These are phyloP conservation scores for Phataginus tricuspis DNA, from an alignment of 2,797 vertebrate genomes.

Conservation along the genomic window DNA sequence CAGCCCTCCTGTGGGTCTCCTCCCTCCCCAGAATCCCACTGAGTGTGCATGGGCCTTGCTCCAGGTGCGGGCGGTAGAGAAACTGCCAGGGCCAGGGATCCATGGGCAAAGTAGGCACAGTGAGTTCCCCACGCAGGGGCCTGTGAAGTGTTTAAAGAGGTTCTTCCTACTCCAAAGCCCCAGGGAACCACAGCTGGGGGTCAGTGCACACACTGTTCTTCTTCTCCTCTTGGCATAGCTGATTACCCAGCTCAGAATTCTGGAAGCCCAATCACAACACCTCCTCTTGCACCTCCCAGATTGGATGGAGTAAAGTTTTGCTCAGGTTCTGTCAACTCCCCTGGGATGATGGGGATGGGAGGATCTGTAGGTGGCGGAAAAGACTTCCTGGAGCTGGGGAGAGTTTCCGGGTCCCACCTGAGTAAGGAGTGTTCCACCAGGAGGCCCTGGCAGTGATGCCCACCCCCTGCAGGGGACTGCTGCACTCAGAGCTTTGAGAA, in stretches of 20 bases:
- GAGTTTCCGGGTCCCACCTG: background rate
- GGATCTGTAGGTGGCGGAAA: background rate
- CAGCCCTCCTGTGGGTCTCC: background rate
- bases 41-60: background rate
- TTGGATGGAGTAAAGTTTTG: background rate
- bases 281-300: background rate
- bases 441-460: background rate
- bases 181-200: background rate
- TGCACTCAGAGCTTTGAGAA: slow-evolving; percentile 34
- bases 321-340: background rate
- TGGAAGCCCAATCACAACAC: background rate
- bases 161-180: background rate
- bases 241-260: background rate
- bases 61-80: background rate
- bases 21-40: background rate
- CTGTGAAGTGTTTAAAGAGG: background rate
- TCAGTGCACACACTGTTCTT: background rate
- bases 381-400: background rate
- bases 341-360: background rate
- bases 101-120: background rate
- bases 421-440: background rate
- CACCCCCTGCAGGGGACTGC: background rate
- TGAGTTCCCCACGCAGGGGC: background rate
- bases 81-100: background rate
- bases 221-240: background rate